Evolutionary conservation across 2,888 invertebrate species (phyloP).

Genomic region (Hirtodrosophila confusa): DNA sequence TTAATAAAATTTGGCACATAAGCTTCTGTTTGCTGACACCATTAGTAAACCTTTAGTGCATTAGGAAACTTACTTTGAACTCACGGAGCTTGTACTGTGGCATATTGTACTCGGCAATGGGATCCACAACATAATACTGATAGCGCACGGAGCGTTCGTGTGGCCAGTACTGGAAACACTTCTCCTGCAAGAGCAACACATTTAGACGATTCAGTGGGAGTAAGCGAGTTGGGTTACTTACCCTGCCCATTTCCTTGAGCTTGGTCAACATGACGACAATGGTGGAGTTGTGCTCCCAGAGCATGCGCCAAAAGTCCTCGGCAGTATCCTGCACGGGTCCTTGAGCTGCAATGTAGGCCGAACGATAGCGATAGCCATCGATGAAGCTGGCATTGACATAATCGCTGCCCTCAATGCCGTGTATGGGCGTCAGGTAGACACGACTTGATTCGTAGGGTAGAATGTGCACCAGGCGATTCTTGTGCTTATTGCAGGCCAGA

Average conservation of each 20-base stretch:
- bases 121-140: conserved; percentile 99
- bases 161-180: conserved; percentile 99
- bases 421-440: conserved; percentile 95
- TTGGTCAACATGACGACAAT: conserved; percentile 99
- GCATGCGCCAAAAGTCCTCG: conserved; percentile 99
- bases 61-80: conserved; percentile 89
- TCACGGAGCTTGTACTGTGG: conserved; percentile 99
- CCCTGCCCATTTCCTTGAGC: conserved; percentile 98
- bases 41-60: too few relatives aligned
- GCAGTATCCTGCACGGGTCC: conserved; percentile 98
- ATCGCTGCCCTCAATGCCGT: conserved; percentile 96
- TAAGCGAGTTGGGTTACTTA: conserved; percentile 85
- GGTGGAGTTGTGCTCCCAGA: conserved; percentile 99
- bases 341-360: conserved; percentile 99
- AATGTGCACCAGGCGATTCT: conserved; percentile 98
- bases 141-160: conserved; percentile 98
- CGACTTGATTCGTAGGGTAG: conserved; percentile 98
- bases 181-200: conserved; percentile 89
- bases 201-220: neutral
- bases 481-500: conserved; percentile 98
- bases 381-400: conserved; percentile 99
- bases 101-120: conserved; percentile 99
- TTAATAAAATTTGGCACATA: too few relatives aligned
- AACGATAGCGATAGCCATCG: conserved; percentile 96
- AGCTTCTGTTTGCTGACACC: too few relatives aligned